Evolutionary conservation across 2,113 vertebrate species (phyloP).

Genomic region (Emydocephalus ijimae): DNA sequence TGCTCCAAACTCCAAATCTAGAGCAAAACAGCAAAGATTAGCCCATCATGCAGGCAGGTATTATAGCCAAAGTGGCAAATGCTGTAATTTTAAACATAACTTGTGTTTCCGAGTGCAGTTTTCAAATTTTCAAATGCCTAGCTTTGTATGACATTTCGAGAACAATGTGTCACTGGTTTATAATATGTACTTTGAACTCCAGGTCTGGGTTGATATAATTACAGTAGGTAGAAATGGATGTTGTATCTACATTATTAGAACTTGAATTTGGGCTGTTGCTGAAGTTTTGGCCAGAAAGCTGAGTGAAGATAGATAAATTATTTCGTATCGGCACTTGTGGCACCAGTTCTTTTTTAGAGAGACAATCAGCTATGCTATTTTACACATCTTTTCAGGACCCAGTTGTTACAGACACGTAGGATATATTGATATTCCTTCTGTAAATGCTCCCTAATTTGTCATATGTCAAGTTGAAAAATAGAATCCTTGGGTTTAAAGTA

Average conservation of each 20-base stretch:
- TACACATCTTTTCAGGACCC: slow-evolving; percentile 59
- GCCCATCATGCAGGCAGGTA: slow-evolving; percentile 26
- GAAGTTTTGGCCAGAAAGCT: slow-evolving; percentile 46
- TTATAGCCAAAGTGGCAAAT: background rate
- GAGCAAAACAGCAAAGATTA: slow-evolving; percentile 39
- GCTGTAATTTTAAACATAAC: slow-evolving; percentile 40
- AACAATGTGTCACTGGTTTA: slow-evolving; percentile 33
- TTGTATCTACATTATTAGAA: slow-evolving; percentile 57
- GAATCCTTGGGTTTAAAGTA: slow-evolving; percentile 22
- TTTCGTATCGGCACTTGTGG: slow-evolving; percentile 46
- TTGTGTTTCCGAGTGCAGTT: slow-evolving; percentile 36
- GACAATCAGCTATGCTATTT: slow-evolving; percentile 64
- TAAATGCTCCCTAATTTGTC: slow-evolving; percentile 51
- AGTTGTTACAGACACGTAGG: slow-evolving; percentile 61
- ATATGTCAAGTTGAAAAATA: slow-evolving; percentile 41
- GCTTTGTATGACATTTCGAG: slow-evolving; percentile 42
- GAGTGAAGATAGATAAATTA: slow-evolving; percentile 53
- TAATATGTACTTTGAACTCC: slow-evolving; percentile 30
- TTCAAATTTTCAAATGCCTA: slow-evolving; percentile 18
- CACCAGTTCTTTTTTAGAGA: slow-evolving; percentile 66
- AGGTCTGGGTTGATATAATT: slow-evolving; percentile 48
- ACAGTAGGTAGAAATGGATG: slow-evolving; percentile 59
- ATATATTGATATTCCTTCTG: slow-evolving; percentile 57
- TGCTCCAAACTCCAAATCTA: background rate
- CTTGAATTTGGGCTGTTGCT: slow-evolving; percentile 46